Evolutionary conservation across 2,113 vertebrate species (phyloP).

Genomic region (Platysternon megacephalum): DNA sequence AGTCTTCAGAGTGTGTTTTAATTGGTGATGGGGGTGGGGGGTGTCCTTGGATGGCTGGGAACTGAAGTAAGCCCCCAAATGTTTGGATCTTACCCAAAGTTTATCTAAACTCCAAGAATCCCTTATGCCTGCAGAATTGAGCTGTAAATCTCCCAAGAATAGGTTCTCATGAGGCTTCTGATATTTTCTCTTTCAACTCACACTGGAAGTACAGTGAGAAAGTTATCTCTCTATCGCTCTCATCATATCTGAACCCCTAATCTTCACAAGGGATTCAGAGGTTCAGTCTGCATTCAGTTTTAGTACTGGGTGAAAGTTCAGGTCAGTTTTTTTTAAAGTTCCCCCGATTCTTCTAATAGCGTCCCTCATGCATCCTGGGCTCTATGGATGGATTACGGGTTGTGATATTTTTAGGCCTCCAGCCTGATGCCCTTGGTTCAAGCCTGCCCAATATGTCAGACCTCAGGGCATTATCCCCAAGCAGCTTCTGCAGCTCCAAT

Average conservation of each 20-base stretch:
- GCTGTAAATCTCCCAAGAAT: slow-evolving; percentile 7
- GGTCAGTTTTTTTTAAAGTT: background rate
- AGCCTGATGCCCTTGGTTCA: background rate
- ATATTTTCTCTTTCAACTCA: background rate
- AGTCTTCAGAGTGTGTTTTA: fast-evolving
- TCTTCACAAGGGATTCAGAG: background rate
- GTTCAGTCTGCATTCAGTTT: background rate
- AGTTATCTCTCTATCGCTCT: fast-evolving
- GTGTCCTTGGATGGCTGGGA: background rate
- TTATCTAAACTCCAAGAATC: slow-evolving; percentile 25
- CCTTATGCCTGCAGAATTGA: fast-evolving
- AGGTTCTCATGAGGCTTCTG: background rate
- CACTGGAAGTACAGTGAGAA: background rate
- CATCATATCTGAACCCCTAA: background rate
- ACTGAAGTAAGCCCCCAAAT: background rate
- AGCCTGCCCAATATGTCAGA: background rate
- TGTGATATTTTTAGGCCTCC: no score
- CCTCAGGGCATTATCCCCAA: background rate
- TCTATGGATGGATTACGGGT: background rate
- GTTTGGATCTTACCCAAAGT: background rate
- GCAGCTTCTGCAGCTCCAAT: background rate
- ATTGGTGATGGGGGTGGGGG: fast-evolving
- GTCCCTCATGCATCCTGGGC: background rate
- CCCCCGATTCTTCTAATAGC: background rate
- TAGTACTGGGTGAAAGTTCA: no score